Evolutionary conservation across 2,888 invertebrate genomes (phyloP).

Genomic region (Pristionchus exspectatus): DNA sequence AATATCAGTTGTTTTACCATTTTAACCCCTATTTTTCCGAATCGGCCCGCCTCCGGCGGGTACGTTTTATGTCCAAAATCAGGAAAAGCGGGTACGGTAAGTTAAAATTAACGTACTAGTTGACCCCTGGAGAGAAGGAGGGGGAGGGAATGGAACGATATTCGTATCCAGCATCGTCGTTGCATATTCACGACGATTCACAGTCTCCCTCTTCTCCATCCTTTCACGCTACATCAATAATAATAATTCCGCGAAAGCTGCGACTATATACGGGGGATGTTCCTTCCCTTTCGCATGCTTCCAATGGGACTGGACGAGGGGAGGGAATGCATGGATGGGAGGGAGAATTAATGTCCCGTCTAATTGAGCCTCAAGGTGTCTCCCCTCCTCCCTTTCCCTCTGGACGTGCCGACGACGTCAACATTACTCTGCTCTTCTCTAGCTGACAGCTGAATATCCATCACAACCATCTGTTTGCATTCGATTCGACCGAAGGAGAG

Average conservation of each 20-base stretch:
- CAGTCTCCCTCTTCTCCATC: constrained; percentile 11
- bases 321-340: neutral
- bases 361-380: neutral
- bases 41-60: no score
- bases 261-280: neutral
- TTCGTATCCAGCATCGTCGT: neutral
- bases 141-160: neutral
- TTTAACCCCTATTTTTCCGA: no score
- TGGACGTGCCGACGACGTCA: constrained; percentile 19
- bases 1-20: no score
- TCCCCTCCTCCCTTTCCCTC: neutral
- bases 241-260: neutral
- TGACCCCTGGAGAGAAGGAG: neutral
- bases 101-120: no score
- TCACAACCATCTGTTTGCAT: constrained; percentile 48
- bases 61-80: no score
- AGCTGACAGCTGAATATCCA: constrained; percentile 35
- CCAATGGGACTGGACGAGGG: neutral
- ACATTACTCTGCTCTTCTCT: constrained; percentile 19
- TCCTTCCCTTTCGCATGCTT: neutral
- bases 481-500: neutral
- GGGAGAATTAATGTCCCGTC: neutral
- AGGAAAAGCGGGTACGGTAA: no score
- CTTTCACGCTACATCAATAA: neutral
- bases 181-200: constrained; percentile 47